Base-by-base conservation (phyloP, 2,113 vertebrate species). In the Theropithecus gelada region DNA sequence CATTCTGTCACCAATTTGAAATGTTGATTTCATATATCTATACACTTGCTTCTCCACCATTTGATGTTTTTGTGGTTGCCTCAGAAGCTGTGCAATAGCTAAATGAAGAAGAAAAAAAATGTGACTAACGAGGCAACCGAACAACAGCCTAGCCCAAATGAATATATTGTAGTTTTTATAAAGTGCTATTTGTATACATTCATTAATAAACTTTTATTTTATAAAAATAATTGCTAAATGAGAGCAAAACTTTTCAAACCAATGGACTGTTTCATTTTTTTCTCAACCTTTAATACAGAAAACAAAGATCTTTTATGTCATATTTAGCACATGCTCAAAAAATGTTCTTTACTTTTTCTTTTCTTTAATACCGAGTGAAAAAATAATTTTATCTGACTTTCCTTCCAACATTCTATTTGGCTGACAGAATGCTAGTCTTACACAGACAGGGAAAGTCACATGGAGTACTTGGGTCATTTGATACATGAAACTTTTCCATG, bases 201-300 rank as follows among this genome's bases (percentile, higher is more conserved):
- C 2, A 32, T 11, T 85, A 83, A 88, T 72, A 88, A 10, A 22
- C n/a, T 87, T 92, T 92, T 68, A 92, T 80, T 96, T 96, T 48
- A 93, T 80, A 12, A 96, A 70, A 79, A 66, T 16, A 43, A 6
- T 83, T 2, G 27, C 61, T 91, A 73, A 76, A 88, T 43, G 78
- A 91, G 40, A 88, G 20, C 2, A 79, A 86, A 97, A 14, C 23
- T 38, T 84, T 82, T 86, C 83, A 95, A 96, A 81, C 55, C 52
- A 86, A 70, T 45, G 2, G 72, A 25, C 22, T 76, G 2, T 76
- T 94, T 89, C 52, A 88, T 95, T 88, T 87, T 87, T 25, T 48
- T 88, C 66, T 72, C 23, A 78, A 66, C 35, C 91, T 94, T 30
- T 95, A 94, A 81, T n/a, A 76, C 2, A 92, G 57, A 57, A 85